A percentile compares a stretch with the other conserved stretches of the same genome.
Evolutionary conservation across 1,140 invertebrate species (phyloP).

Genomic region (Drosophila lowei): DNA sequence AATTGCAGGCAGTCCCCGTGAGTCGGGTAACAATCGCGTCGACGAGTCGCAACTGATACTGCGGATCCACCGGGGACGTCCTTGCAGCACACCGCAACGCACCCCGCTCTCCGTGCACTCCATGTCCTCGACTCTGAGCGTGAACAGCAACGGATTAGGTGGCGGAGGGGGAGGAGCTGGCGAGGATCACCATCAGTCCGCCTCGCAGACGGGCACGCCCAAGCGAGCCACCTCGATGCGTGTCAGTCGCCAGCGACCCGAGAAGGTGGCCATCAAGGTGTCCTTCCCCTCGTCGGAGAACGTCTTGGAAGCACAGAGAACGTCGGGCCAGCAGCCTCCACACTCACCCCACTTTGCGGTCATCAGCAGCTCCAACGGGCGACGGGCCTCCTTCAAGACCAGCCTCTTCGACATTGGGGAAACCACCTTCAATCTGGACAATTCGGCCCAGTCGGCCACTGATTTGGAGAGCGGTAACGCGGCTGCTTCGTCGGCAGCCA

Average conservation of each 20-base stretch:
- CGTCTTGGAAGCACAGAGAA: conserved; percentile 83
- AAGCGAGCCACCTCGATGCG: conserved; percentile 84
- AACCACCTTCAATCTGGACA: conserved; percentile 72
- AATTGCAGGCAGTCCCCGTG: conserved; percentile 77
- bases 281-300: conserved; percentile 92
- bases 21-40: conserved; percentile 86
- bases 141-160: conserved; percentile 70
- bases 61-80: conserved; percentile 92
- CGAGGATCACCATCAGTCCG: conserved; percentile 40
- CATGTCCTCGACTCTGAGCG: conserved; percentile 78
- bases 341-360: conserved; percentile 83
- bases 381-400: conserved; percentile 65
- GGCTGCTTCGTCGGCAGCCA: conserved; percentile 64
- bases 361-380: conserved; percentile 62
- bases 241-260: conserved; percentile 85
- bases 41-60: conserved; percentile 95
- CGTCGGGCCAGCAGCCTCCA: conserved; percentile 84
- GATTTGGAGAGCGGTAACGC: conserved; percentile 50
- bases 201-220: conserved; percentile 37
- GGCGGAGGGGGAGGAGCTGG: background rate
- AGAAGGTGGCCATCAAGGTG: conserved; percentile 92
- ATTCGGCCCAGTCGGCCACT: conserved; percentile 2
- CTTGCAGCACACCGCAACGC: conserved; percentile 71
- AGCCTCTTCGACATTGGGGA: conserved; percentile 79
- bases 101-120: conserved; percentile 78